phyloP scores from a whole-genome alignment of 2,888 invertebrate genomes.

The Synanthedon formicaeformis region DNA sequence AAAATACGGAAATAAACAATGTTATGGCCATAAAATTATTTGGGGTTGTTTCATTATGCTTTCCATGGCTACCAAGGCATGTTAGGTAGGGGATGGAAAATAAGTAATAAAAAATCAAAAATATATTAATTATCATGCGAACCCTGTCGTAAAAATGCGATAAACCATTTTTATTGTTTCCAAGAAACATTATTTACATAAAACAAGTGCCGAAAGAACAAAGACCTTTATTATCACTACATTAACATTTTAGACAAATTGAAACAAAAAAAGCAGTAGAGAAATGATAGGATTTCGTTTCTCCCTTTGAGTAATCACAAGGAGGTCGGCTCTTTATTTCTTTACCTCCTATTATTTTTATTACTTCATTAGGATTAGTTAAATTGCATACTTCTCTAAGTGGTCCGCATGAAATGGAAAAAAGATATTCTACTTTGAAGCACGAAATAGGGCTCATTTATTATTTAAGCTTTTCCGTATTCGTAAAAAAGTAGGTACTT shows the following conservation, averaged over 20 bases:
- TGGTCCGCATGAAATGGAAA: not conserved
- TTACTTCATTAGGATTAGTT: conserved; percentile 37
- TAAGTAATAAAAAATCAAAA: not conserved
- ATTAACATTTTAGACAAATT: conserved; percentile 37
- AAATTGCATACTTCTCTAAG: conserved; percentile 9
- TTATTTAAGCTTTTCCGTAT: too few relatives aligned
- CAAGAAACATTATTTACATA: not conserved
- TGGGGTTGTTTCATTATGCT: too few relatives aligned
- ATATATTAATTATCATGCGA: not conserved
- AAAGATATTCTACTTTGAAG: not conserved
- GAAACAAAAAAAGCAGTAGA: conserved; percentile 31
- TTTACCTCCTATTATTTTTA: conserved; percentile 31
- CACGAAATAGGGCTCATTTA: too few relatives aligned
- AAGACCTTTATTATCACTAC: conserved; percentile 22
- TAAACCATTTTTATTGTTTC: not conserved
- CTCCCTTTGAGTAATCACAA: conserved; percentile 43
- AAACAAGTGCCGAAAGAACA: conserved; percentile 12
- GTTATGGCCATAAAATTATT: too few relatives aligned
- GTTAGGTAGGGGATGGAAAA: not conserved
- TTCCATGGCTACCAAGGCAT: too few relatives aligned
- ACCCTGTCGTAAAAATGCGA: not conserved
- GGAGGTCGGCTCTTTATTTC: conserved; percentile 23
- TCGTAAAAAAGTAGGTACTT: too few relatives aligned
- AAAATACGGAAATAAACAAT: too few relatives aligned
- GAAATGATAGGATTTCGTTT: conserved; percentile 26